Evolutionary conservation across 1,140 invertebrate genomes (phyloP).

Genomic region (Drosophila trapezifrons): DNA sequence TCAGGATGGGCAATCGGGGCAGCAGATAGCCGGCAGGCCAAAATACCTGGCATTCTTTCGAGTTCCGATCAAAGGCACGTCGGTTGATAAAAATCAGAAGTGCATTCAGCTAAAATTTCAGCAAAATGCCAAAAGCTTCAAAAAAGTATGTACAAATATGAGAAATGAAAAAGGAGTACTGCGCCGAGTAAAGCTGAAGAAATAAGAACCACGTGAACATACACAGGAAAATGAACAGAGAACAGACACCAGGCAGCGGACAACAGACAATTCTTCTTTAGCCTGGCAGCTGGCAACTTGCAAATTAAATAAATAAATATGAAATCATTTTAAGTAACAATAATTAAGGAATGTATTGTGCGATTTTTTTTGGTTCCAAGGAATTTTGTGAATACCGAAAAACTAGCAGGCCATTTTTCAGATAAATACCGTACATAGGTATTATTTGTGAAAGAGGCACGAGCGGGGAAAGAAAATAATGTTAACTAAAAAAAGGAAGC

Average conservation of each 20-base stretch:
- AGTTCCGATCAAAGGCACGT: conserved; percentile 50
- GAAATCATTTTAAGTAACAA: conserved; percentile 54
- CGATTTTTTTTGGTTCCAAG: conserved; percentile 7
- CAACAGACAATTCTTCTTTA: conserved; percentile 15
- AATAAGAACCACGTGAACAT: conserved; percentile 28
- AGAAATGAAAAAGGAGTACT: conserved; percentile 26
- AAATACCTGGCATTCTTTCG: conserved; percentile 20
- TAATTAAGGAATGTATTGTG: conserved; percentile 54
- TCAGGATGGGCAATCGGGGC: conserved; percentile 43
- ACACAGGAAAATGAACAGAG: conserved; percentile 13
- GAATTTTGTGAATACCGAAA: conserved; percentile 7
- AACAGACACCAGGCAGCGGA: conserved; percentile 8
- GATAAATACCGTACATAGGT: conserved; percentile 1
- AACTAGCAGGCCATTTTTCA: conserved; percentile 18
- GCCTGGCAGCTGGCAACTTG: conserved; percentile 37
- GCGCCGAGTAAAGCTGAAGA: conserved; percentile 23
- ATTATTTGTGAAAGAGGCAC: conserved; percentile 1
- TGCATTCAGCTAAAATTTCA: conserved; percentile 49
- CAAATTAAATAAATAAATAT: conserved; percentile 46
- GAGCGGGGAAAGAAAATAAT: not conserved
- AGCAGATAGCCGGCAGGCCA: conserved; percentile 23
- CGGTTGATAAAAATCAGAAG: conserved; percentile 68
- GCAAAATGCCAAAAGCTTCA: conserved; percentile 33
- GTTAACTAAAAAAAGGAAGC: not conserved
- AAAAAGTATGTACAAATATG: not conserved